Evolutionary conservation across 2,888 invertebrate genomes (phyloP).

Genomic region (Dicyrtoma fusca): DNA sequence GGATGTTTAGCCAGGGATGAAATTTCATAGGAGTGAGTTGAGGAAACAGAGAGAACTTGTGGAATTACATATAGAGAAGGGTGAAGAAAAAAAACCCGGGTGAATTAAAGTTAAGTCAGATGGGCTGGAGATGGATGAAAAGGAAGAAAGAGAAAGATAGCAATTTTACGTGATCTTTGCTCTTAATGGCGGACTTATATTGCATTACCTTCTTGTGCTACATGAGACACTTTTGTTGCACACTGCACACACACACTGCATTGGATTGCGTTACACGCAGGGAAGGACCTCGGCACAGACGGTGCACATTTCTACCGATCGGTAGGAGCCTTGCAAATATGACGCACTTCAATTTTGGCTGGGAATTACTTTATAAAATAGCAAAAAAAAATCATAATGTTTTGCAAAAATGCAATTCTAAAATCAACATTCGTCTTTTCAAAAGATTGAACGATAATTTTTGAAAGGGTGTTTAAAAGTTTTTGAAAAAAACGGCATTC

Average conservation of each 20-base stretch:
- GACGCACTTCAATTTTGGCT: too few species aligned
- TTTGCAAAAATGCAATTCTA: too few species aligned
- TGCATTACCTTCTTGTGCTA: constrained; percentile 16
- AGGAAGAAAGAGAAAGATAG: constrained; percentile 45
- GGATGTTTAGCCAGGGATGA: not conserved
- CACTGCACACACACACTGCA: constrained; percentile 15
- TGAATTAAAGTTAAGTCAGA: constrained; percentile 39
- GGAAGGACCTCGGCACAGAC: not conserved
- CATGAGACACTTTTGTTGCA: constrained; percentile 4
- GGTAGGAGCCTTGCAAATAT: too few species aligned
- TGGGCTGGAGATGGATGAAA: constrained; percentile 50
- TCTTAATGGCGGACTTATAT: constrained; percentile 56
- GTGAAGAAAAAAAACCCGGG: constrained; percentile 21
- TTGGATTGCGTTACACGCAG: constrained; percentile 1
- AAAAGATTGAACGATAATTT: too few species aligned
- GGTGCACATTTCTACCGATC: too few species aligned
- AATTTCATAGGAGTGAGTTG: too few species aligned
- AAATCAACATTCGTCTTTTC: too few species aligned
- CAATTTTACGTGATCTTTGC: constrained; percentile 56
- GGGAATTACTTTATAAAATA: too few species aligned
- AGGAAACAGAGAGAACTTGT: constrained; percentile 10
- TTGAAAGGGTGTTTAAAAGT: too few species aligned
- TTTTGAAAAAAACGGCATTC: too few species aligned
- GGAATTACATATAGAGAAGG: constrained; percentile 27
- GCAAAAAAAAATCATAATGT: too few species aligned